phyloP scores from a whole-genome alignment of 2,797 vertebrate species.

The Pygocentrus nattereri region DNA sequence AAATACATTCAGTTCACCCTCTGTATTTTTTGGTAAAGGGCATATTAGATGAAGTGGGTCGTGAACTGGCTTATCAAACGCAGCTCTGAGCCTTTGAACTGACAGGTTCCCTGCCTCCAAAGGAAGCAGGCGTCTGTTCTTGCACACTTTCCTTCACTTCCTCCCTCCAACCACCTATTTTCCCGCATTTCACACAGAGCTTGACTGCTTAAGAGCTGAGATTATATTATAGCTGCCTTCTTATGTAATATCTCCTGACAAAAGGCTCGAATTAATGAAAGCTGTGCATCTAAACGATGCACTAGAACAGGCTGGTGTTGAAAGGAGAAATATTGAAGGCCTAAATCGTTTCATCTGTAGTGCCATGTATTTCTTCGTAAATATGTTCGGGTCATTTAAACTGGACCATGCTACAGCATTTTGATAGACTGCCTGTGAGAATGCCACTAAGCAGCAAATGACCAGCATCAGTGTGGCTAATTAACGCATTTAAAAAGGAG shows the following conservation, averaged over 20 bases:
- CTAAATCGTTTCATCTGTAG: not conserved
- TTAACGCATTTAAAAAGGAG: constrained; percentile 73
- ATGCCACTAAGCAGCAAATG: constrained; percentile 57
- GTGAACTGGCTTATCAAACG: constrained; percentile 51
- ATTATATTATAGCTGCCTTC: constrained; percentile 27
- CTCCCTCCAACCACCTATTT: constrained; percentile 18
- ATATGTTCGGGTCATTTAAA: constrained; percentile 1
- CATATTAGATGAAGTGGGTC: constrained; percentile 57
- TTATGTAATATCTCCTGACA: constrained; percentile 24
- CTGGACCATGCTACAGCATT: not conserved
- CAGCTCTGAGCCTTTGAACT: constrained; percentile 70
- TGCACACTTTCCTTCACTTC: constrained; percentile 12
- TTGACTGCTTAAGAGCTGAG: constrained; percentile 23
- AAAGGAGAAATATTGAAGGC: not conserved
- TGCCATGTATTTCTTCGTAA: not conserved
- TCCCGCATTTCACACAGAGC: constrained; percentile 25
- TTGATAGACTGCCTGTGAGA: not conserved
- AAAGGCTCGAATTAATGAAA: constrained; percentile 39
- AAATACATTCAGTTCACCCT: constrained; percentile 54
- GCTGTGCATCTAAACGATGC: constrained; percentile 11
- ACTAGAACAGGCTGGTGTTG: not conserved
- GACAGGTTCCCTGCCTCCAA: constrained; percentile 63
- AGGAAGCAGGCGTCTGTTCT: constrained; percentile 65
- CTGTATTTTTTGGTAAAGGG: constrained; percentile 63
- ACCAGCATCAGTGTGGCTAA: constrained; percentile 69